Evolutionary conservation across 30 jellyfish, hydroid and myxozoan genomes (phyloP).

Genomic region (Aurelia aurita complex sp. Pacific): DNA sequence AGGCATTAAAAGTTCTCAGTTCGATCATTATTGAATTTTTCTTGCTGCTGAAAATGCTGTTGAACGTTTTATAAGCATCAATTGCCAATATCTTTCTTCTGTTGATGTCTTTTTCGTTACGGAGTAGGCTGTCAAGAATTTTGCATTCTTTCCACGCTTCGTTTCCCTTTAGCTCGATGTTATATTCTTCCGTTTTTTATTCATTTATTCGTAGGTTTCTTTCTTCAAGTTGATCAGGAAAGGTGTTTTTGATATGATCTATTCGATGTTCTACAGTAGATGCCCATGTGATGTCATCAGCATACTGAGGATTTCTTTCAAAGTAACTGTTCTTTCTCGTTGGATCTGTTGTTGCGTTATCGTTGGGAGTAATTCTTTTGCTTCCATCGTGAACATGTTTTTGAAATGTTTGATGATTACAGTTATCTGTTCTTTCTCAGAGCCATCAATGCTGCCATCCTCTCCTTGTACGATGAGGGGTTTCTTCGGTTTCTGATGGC

Average conservation of each 20-base stretch:
- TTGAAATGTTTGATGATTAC: slow-evolving; percentile 27
- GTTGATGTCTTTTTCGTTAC: slow-evolving; percentile 48
- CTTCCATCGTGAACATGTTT: slow-evolving; percentile 34
- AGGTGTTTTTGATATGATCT: too few relatives aligned
- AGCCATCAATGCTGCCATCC: slow-evolving; percentile 65
- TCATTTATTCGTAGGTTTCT: too few relatives aligned
- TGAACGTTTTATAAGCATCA: too few relatives aligned
- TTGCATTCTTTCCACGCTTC: slow-evolving; percentile 68
- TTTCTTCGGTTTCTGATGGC: slow-evolving; percentile 67
- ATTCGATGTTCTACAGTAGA: too few relatives aligned
- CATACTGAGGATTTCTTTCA: too few relatives aligned
- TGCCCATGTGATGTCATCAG: too few relatives aligned
- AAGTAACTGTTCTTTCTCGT: background rate
- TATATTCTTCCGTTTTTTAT: slow-evolving; percentile 61
- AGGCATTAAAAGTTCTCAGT: too few relatives aligned
- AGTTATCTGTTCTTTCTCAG: slow-evolving; percentile 65
- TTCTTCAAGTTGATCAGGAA: too few relatives aligned
- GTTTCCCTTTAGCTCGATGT: slow-evolving; percentile 50
- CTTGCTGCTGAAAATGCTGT: too few relatives aligned
- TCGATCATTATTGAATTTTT: too few relatives aligned
- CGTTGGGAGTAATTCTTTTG: slow-evolving; percentile 59
- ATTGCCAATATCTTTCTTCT: slow-evolving; percentile 41
- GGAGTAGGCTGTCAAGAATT: slow-evolving; percentile 48
- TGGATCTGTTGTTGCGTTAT: background rate
- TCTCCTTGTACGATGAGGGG: slow-evolving; percentile 68